Percentiles rank a stretch among this genome's conserved stretches.
phyloP scores from a whole-genome alignment of 1,140 invertebrate species.

The Anoplolepis gracilipes region DNA sequence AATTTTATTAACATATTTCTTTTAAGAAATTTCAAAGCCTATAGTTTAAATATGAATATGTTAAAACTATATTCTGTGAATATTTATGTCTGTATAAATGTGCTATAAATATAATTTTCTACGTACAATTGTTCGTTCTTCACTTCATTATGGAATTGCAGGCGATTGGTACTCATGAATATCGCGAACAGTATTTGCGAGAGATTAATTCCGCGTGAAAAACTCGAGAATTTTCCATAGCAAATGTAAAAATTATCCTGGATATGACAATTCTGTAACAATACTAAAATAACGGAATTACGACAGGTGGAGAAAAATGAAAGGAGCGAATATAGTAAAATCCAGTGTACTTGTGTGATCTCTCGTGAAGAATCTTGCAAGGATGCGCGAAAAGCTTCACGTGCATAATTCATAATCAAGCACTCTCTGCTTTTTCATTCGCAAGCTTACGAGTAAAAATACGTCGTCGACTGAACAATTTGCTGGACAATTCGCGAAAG shows the following conservation, averaged over 20 bases:
- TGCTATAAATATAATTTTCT: slow-evolving; percentile 17
- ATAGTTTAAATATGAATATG: neutral
- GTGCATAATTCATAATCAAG: slow-evolving; percentile 36
- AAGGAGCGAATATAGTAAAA: slow-evolving; percentile 16
- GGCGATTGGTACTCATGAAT: slow-evolving; percentile 30
- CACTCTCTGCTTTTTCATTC: neutral
- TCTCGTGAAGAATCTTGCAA: neutral
- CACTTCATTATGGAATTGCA: neutral
- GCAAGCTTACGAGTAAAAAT: neutral
- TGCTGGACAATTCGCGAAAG: slow-evolving; percentile 24
- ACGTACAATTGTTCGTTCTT: slow-evolving; percentile 3
- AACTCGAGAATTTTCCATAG: slow-evolving; percentile 15
- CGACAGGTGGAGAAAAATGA: slow-evolving; percentile 12
- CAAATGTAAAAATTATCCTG: slow-evolving; percentile 34
- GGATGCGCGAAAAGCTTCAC: slow-evolving; percentile 3
- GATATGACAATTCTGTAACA: slow-evolving; percentile 19
- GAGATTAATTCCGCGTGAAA: slow-evolving; percentile 46
- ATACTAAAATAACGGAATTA: slow-evolving; percentile 45
- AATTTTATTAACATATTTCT: neutral
- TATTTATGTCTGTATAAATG: neutral
- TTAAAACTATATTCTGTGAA: neutral
- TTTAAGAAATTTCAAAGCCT: neutral
- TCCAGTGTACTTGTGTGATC: slow-evolving; percentile 18
- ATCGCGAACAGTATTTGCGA: slow-evolving; percentile 3
- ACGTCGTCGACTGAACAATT: neutral